Base-by-base conservation (phyloP, 2,888 invertebrate species). In the Plebejus argus region DNA sequence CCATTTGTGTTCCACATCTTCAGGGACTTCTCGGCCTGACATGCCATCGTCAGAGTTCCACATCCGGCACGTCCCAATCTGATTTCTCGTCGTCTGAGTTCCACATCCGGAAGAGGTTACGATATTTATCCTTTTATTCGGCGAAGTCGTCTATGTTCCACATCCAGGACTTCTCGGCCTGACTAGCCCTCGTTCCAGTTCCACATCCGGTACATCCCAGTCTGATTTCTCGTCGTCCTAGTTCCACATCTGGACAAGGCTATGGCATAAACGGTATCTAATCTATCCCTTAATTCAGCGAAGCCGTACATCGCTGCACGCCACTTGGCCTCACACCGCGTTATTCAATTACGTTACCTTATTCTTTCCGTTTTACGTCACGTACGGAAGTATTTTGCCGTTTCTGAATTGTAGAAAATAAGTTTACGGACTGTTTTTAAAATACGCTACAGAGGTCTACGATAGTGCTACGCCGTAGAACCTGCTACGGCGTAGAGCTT, bases 291-390 rank as follows among this genome's bases (percentile, higher is more conserved):
- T 61, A 61, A 58, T 20, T 58, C 58, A 58, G 58, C 61, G 61
- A 61, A 61, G 23, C 61, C 61, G 4, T 61, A 61, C 23, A 61
- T 12, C 20, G 20, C 20, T 12, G 12, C 61, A 61, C 23, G 61
- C 23, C 61, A 61, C 61, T 61, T 61, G 61, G 61, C 61, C 61
- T 23, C 61, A 61, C 61, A 23, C 23, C 23, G 61, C 23, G 61
- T 61, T 61, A 61, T 61, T 61, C 61, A 61, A 61, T 61, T 61
- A 61, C 61, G 61, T 61, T 61, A 61, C 61, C 61, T 61, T 61
- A 61, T 61, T 61, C 61, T 61, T 61, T 61, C 61, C 61, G 61
- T 61, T 61, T 4, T 23, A 23, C 23, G 10, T 23, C 10, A 23
- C 61, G 20, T 20, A 23, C 61, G 61, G 61, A 61, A 61, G 23